phyloP scores from a whole-genome alignment of 2,797 vertebrate species.

The Buceros bicornis region DNA sequence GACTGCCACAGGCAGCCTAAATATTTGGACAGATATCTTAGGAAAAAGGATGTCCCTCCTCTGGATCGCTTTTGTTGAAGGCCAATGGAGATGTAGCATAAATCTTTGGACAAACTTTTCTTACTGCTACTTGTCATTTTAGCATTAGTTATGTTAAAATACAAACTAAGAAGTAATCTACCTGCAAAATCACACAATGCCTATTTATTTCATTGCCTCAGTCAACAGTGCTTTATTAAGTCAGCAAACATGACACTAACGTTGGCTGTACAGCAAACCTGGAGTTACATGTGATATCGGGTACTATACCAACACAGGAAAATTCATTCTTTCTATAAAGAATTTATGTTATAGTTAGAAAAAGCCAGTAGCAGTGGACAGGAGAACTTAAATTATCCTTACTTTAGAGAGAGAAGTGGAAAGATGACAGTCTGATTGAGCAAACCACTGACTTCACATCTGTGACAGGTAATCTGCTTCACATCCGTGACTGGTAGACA shows the following conservation, averaged over 20 bases:
- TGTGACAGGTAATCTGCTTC: background rate
- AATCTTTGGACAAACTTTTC: background rate
- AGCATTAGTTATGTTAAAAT: background rate
- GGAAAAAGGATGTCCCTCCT: background rate
- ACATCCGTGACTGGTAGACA: background rate
- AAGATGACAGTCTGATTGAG: background rate
- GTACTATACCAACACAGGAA: background rate
- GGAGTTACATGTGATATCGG: background rate
- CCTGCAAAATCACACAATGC: background rate
- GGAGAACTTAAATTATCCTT: background rate
- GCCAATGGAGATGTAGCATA: background rate
- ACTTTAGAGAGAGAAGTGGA: background rate
- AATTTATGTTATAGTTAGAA: background rate
- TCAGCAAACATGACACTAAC: background rate
- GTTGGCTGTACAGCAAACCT: background rate
- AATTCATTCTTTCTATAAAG: background rate
- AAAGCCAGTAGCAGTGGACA: background rate
- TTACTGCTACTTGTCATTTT: background rate
- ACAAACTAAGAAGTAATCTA: background rate
- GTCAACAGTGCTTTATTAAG: background rate
- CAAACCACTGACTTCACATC: background rate
- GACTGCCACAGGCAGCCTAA: background rate
- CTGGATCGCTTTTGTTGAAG: background rate
- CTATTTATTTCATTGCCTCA: background rate
- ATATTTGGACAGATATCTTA: background rate